Evolutionary conservation across 1,140 invertebrate genomes (phyloP).

Genomic region (Telenomus remus): DNA sequence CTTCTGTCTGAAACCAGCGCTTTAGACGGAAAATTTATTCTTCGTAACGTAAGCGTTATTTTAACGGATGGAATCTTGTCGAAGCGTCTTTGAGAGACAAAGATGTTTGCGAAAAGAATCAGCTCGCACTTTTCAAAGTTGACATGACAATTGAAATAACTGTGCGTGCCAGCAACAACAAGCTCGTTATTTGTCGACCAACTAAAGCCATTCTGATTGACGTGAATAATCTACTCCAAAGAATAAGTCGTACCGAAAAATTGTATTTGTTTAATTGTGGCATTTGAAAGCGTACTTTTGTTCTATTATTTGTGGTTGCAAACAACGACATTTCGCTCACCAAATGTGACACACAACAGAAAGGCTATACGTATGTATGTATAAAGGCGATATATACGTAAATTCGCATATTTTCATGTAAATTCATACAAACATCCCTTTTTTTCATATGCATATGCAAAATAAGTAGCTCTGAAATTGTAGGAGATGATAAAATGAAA

Average conservation of each 20-base stretch:
- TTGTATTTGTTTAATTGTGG: too few relatives aligned
- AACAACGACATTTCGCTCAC: neutral
- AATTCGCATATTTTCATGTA: slow-evolving; percentile 6
- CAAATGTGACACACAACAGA: slow-evolving; percentile 4
- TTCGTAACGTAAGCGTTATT: slow-evolving; percentile 54
- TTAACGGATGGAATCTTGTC: slow-evolving; percentile 48
- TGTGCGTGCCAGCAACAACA: slow-evolving; percentile 3
- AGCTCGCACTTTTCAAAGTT: slow-evolving; percentile 48
- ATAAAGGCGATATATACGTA: slow-evolving; percentile 5
- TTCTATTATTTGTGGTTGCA: too few relatives aligned
- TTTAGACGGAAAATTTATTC: slow-evolving; percentile 53
- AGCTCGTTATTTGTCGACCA: slow-evolving; percentile 13
- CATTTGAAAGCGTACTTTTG: too few relatives aligned
- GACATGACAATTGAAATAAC: slow-evolving; percentile 41
- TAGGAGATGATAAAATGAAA: slow-evolving; percentile 3
- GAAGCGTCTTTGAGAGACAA: slow-evolving; percentile 12
- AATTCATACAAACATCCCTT: slow-evolving; percentile 15
- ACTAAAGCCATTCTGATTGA: slow-evolving; percentile 26
- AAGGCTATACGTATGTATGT: slow-evolving; percentile 2
- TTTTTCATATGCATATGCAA: slow-evolving; percentile 9
- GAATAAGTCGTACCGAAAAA: too few relatives aligned
- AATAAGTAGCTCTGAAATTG: slow-evolving; percentile 8
- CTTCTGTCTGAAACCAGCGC: slow-evolving; percentile 4
- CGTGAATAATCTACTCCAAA: slow-evolving; percentile 15
- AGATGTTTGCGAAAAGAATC: slow-evolving; percentile 29